phyloP scores from a whole-genome alignment of 2,113 vertebrate species.

The Xiphophorus couchianus region DNA sequence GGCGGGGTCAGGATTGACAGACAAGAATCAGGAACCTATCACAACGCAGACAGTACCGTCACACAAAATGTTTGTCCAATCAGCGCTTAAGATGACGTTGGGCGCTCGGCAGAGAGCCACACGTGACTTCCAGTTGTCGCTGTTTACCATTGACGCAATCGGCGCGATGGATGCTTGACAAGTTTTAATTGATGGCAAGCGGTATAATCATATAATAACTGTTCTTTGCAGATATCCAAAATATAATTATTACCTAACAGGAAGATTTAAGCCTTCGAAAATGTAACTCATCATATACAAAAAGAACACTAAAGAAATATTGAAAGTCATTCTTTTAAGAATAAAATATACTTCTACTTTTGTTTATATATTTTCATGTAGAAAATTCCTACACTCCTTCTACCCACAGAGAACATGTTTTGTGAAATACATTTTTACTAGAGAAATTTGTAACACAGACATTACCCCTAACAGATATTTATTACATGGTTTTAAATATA shows the following conservation, averaged over 20 bases:
- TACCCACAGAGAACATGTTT: background rate
- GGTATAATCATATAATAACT: background rate
- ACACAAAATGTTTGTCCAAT: conserved; percentile 61
- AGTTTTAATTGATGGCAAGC: background rate
- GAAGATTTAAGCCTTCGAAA: background rate
- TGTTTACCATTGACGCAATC: conserved; percentile 65
- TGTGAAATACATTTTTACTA: background rate
- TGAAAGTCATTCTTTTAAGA: too few species aligned
- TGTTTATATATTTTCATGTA: background rate
- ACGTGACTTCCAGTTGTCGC: conserved; percentile 62
- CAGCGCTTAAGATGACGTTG: conserved; percentile 5
- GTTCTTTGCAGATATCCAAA: background rate
- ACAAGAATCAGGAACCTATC: conserved; percentile 60
- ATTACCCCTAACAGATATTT: background rate
- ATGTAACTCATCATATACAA: background rate
- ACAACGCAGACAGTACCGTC: conserved; percentile 1
- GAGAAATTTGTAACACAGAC: background rate
- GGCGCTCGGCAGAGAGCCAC: conserved; percentile 12
- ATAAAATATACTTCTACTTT: background rate
- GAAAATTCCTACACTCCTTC: background rate
- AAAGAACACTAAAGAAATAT: background rate
- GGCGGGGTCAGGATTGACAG: conserved; percentile 63
- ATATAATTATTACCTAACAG: background rate
- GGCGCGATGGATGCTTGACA: conserved; percentile 1
- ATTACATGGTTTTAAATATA: background rate